These are phyloP conservation scores for Thera obeliscata DNA, from an alignment of 2,888 invertebrate species.

Conservation along the genomic window DNA sequence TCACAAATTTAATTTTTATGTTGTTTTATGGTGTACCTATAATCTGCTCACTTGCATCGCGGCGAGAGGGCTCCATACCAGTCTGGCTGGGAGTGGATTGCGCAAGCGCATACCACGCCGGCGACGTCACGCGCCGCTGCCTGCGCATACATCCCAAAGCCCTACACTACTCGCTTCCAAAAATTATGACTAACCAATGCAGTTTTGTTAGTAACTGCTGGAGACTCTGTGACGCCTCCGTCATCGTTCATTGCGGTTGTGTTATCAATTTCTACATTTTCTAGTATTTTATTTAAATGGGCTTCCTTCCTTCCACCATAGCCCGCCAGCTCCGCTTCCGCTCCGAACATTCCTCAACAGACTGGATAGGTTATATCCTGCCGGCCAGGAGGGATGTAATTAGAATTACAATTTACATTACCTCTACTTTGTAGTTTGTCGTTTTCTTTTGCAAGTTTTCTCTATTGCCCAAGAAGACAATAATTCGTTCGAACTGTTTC, in stretches of 20 bases:
- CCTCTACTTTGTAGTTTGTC: background rate
- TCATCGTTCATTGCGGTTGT: background rate
- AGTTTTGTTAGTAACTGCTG: background rate
- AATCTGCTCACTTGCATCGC: background rate
- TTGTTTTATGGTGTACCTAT: background rate
- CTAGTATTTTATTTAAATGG: background rate
- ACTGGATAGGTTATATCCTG: background rate
- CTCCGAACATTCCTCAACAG: background rate
- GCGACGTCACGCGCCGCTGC: conserved; percentile 35
- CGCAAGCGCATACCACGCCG: conserved; percentile 43
- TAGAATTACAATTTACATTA: background rate
- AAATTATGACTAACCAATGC: background rate
- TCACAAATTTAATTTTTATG: background rate
- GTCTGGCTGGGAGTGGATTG: conserved; percentile 25
- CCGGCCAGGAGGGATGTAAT: background rate
- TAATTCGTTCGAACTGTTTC: background rate
- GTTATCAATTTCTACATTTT: background rate
- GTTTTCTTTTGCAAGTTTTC: background rate
- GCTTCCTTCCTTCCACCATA: background rate
- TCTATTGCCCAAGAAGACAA: background rate
- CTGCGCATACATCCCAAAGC: background rate
- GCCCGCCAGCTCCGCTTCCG: background rate
- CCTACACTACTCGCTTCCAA: background rate
- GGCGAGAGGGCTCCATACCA: background rate
- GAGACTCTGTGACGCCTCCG: background rate